Percentiles rank a stretch among this genome's conserved stretches.
phyloP scores from a whole-genome alignment of 1,140 invertebrate species.

The Saccostrea cuccullata region DNA sequence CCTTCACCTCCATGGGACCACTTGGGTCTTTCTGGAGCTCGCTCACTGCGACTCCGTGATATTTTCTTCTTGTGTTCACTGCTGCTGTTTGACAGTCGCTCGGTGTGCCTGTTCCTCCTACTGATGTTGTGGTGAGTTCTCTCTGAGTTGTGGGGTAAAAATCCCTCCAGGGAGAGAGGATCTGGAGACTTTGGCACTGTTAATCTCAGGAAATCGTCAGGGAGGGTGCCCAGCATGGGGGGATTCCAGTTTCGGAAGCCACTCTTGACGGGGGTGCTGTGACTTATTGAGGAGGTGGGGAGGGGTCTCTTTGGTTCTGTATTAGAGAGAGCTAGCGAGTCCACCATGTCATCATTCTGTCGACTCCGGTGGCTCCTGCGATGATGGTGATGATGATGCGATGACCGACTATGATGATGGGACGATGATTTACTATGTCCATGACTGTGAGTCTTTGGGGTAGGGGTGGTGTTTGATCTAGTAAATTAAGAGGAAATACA shows the following conservation, averaged over 20 bases:
- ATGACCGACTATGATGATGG: conserved; percentile 20
- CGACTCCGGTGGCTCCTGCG: conserved; percentile 16
- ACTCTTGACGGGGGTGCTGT: conserved; percentile 56
- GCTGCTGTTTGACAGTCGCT: conserved; percentile 43
- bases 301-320: conserved; percentile 63
- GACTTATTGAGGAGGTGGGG: conserved; percentile 42
- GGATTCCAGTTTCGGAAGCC: conserved; percentile 85
- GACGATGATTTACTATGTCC: conserved; percentile 43
- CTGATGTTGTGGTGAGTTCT: conserved; percentile 34
- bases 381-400: conserved; percentile 47
- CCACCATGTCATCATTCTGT: conserved; percentile 24
- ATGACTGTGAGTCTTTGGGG: conserved; percentile 35
- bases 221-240: conserved; percentile 88
- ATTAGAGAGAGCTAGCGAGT: conserved; percentile 62
- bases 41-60: conserved; percentile 54
- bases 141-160: conserved; percentile 31
- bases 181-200: conserved; percentile 44
- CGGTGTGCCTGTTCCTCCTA: conserved; percentile 32
- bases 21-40: conserved; percentile 38
- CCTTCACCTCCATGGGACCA: conserved; percentile 6
- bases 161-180: background rate
- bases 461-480: conserved; percentile 14
- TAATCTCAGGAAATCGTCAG: conserved; percentile 87
- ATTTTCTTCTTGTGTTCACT: conserved; percentile 49
- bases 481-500: background rate